These are phyloP conservation scores for Bombylius discolor DNA, from an alignment of 2,888 invertebrate species.

Conservation along the genomic window DNA sequence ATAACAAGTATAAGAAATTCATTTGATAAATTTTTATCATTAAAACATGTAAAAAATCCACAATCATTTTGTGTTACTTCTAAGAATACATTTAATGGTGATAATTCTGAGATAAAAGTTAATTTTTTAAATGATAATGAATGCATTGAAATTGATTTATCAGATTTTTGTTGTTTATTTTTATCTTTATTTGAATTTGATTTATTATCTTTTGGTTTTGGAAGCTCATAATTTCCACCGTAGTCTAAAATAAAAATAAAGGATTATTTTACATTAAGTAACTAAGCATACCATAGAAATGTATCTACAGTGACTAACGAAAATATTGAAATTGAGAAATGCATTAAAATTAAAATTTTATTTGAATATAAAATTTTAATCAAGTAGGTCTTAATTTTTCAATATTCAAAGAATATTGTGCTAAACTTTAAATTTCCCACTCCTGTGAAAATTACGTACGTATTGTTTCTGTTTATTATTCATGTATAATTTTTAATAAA, in stretches of 20 bases:
- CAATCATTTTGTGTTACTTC: slow-evolving; percentile 12
- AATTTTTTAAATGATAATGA: slow-evolving; percentile 12
- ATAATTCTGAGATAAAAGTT: slow-evolving; percentile 7
- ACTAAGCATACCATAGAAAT: no score
- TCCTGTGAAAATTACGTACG: no score
- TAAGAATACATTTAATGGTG: slow-evolving; percentile 14
- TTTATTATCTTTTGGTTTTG: not conserved
- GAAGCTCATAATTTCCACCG: slow-evolving; percentile 11
- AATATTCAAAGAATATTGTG: no score
- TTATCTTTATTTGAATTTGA: not conserved
- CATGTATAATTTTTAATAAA: no score
- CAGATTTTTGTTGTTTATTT: not conserved
- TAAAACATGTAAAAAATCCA: slow-evolving; percentile 11
- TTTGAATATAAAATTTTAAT: no score
- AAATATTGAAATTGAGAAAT: no score
- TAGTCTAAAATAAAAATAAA: slow-evolving; percentile 7
- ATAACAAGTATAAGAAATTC: slow-evolving; percentile 6
- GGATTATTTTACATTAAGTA: not conserved
- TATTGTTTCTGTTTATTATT: no score
- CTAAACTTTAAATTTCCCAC: no score
- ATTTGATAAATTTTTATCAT: slow-evolving; percentile 1
- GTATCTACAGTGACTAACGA: no score
- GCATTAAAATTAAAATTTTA: no score
- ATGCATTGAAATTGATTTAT: slow-evolving; percentile 6
- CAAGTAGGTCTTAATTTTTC: no score